Percentiles rank a stretch among this genome's conserved stretches.
These are phyloP conservation scores for Ploceus nigricollis DNA, from an alignment of 2,113 vertebrate genomes.

Conservation along the genomic window DNA sequence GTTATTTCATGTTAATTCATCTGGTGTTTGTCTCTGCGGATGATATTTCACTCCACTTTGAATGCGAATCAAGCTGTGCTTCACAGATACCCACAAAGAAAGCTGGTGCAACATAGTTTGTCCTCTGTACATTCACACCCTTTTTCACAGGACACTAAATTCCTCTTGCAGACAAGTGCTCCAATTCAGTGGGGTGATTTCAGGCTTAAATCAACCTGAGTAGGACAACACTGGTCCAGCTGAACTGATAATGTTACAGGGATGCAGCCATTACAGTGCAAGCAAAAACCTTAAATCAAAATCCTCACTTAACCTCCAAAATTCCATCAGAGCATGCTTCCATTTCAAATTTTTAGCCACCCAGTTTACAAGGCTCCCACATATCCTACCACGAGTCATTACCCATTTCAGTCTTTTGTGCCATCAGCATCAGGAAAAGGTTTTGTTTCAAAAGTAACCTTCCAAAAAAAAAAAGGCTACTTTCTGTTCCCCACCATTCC, in stretches of 20 bases:
- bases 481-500: neutral
- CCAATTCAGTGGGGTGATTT: neutral
- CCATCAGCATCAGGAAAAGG: neutral
- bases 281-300: conserved; percentile 16
- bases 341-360: neutral
- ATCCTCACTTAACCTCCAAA: neutral
- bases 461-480: neutral
- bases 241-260: neutral
- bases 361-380: neutral
- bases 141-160: conserved; percentile 1
- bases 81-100: neutral
- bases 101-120: neutral
- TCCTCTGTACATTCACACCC: neutral
- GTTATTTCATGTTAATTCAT: conserved; percentile 13
- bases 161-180: conserved; percentile 25
- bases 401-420: neutral
- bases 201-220: conserved; percentile 19
- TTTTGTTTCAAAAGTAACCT: neutral
- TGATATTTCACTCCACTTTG: conserved; percentile 33
- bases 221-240: neutral
- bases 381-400: neutral
- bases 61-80: conserved; percentile 17
- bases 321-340: neutral
- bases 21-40: neutral
- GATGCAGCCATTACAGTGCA: neutral